Percentiles rank a stretch among this genome's conserved stretches.
Evolutionary conservation across 35 echinoderm and acorn worm species (phyloP).

Genomic region (Lytechinus variegatus): DNA sequence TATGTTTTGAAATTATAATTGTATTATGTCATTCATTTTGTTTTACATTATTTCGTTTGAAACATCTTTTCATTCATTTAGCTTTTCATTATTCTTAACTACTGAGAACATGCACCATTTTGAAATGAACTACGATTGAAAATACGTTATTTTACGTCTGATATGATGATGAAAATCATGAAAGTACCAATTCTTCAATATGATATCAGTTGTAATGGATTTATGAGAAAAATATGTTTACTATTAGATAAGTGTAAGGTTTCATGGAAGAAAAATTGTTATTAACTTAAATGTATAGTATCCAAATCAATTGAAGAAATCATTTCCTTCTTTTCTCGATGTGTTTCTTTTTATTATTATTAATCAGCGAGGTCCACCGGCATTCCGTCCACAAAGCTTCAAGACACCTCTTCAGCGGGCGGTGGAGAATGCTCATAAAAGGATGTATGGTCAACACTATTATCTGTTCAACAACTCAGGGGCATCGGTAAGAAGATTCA

Average conservation of each 20-base stretch:
- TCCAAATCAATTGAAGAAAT: no score
- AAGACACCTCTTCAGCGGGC: conserved; percentile 86
- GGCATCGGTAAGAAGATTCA: background rate
- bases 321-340: no score
- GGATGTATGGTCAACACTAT: conserved; percentile 80
- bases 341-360: background rate
- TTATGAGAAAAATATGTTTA: no score
- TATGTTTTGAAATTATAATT: background rate
- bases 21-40: background rate
- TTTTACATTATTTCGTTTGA: no score
- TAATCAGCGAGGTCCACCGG: conserved; percentile 72
- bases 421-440: conserved; percentile 80
- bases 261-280: no score
- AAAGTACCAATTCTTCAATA: no score
- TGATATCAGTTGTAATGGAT: no score
- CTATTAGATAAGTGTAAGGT: no score
- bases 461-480: conserved; percentile 70
- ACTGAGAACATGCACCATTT: no score
- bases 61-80: no score
- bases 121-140: background rate
- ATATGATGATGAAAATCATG: background rate
- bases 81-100: no score
- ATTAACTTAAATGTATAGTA: no score
- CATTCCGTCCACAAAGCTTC: conserved; percentile 63
- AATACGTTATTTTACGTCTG: background rate